These are phyloP conservation scores for Otis tarda DNA, from an alignment of 2,113 vertebrate genomes.

Conservation along the genomic window DNA sequence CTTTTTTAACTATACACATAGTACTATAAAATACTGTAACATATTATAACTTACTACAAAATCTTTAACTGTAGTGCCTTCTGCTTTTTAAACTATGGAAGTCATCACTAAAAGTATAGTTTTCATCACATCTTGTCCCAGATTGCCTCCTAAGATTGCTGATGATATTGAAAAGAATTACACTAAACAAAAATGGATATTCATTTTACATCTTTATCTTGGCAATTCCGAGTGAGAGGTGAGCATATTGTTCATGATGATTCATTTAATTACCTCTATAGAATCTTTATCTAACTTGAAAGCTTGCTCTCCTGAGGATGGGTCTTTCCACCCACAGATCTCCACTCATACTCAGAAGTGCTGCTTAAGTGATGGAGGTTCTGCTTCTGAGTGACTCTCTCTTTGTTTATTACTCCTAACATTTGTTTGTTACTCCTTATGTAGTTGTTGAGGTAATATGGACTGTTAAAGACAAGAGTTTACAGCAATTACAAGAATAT, in stretches of 20 bases:
- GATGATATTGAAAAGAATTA: neutral
- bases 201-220: neutral
- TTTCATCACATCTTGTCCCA: neutral
- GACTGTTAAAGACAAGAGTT: neutral
- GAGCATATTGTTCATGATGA: neutral
- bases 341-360: neutral
- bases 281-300: neutral
- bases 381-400: neutral
- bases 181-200: neutral
- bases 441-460: neutral
- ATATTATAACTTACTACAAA: neutral
- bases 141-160: neutral
- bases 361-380: neutral
- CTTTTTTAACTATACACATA: neutral
- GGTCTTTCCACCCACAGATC: neutral
- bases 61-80: neutral
- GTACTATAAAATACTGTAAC: neutral
- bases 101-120: neutral
- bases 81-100: neutral
- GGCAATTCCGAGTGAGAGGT: neutral
- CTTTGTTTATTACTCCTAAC: neutral
- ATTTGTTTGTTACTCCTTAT: neutral
- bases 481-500: neutral
- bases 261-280: neutral
- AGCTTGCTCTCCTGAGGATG: neutral